Evolutionary conservation across 2,888 invertebrate genomes (phyloP).

Genomic region (Alitta virens): DNA sequence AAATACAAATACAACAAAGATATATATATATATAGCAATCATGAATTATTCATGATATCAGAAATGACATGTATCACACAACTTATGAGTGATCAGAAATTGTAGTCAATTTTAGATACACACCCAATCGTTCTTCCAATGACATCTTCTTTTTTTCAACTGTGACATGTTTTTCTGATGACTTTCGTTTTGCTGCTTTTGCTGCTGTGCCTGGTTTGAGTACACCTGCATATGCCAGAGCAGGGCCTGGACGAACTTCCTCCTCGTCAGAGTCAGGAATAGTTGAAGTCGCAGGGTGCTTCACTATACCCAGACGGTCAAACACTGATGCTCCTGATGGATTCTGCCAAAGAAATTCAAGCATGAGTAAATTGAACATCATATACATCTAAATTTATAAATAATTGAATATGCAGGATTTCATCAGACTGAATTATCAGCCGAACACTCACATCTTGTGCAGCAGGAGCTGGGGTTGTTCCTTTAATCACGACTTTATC

Average conservation of each 20-base stretch:
- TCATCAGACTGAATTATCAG: too few species aligned
- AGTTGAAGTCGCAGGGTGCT: slow-evolving; percentile 12
- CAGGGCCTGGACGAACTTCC: neutral
- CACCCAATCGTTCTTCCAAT: slow-evolving; percentile 13
- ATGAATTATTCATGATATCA: too few species aligned
- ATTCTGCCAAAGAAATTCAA: neutral
- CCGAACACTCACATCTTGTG: too few species aligned
- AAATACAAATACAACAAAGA: too few species aligned
- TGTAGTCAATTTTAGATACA: neutral
- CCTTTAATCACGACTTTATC: neutral
- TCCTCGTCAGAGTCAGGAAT: slow-evolving; percentile 5
- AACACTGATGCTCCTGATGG: slow-evolving; percentile 11
- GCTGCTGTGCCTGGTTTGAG: neutral
- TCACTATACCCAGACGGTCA: slow-evolving; percentile 8
- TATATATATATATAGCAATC: too few species aligned
- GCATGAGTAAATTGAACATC: too few species aligned
- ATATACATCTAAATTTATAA: too few species aligned
- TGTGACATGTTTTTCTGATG: neutral
- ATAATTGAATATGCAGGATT: too few species aligned
- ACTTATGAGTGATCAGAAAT: too few species aligned
- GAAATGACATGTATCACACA: too few species aligned
- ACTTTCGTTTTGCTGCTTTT: slow-evolving; percentile 2
- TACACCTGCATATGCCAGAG: slow-evolving; percentile 14
- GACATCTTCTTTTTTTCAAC: neutral
- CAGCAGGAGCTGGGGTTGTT: too few species aligned